Evolutionary conservation across 2,113 vertebrate species (phyloP).

Genomic region (Columba janthina): DNA sequence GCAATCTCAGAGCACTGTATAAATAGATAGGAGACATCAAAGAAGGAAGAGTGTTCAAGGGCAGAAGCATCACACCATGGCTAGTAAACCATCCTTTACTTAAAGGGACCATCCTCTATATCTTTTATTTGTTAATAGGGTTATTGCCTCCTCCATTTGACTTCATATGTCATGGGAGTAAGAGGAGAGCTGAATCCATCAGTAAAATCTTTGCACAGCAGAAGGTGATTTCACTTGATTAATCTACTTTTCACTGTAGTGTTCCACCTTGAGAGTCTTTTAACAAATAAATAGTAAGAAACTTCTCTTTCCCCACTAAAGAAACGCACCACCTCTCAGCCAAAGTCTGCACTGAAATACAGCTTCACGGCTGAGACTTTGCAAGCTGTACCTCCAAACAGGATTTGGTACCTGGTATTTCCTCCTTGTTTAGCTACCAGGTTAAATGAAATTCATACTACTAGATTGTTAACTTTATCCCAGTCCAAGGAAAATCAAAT

Average conservation of each 20-base stretch:
- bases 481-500: neutral
- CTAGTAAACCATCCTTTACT: constrained; percentile 18
- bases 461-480: neutral
- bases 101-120: neutral
- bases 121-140: neutral
- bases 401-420: neutral
- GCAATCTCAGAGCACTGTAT: constrained; percentile 20
- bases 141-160: neutral
- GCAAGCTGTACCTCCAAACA: neutral
- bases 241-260: neutral
- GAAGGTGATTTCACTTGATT: neutral
- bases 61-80: constrained; percentile 3
- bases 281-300: neutral
- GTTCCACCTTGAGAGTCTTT: neutral
- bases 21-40: constrained; percentile 45
- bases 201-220: neutral
- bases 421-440: neutral
- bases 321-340: neutral
- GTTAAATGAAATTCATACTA: neutral
- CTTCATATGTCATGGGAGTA: neutral
- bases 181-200: neutral
- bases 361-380: neutral
- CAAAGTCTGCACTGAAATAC: neutral
- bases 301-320: neutral
- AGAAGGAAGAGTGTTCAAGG: constrained; percentile 38